Percentiles rank a stretch among this genome's conserved stretches.
Evolutionary conservation across 2,113 vertebrate species (phyloP).

Genomic region (Climacteris rufus): DNA sequence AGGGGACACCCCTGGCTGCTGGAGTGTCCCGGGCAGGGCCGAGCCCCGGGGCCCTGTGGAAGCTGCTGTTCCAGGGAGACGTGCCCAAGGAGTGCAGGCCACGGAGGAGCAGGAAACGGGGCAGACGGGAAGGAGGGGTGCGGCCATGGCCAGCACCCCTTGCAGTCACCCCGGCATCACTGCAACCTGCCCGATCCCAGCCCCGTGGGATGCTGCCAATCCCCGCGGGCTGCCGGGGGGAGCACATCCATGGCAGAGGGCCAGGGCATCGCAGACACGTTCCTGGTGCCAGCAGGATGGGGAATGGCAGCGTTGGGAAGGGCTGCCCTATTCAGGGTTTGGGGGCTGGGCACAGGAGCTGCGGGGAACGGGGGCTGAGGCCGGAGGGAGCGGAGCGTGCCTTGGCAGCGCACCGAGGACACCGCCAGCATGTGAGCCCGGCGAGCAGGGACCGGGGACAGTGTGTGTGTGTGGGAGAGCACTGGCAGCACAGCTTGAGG

Average conservation of each 20-base stretch:
- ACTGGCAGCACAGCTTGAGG: conserved; percentile 43
- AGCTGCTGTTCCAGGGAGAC: fast-evolving
- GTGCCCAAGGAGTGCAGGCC: not conserved
- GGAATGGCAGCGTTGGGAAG: not conserved
- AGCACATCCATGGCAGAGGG: not conserved
- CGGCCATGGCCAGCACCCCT: not conserved
- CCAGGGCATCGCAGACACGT: fast-evolving
- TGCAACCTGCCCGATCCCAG: fast-evolving
- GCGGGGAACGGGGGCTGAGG: not conserved
- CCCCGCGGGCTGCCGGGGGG: not conserved
- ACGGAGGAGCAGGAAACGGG: not conserved
- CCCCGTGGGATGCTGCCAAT: not conserved
- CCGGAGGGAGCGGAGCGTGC: not conserved
- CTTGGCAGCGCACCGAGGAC: not conserved
- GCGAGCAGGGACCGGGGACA: not conserved
- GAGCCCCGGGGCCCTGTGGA: fast-evolving
- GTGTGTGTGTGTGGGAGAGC: conserved; percentile 50
- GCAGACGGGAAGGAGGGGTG: not conserved
- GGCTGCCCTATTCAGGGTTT: not conserved
- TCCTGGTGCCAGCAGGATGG: not conserved
- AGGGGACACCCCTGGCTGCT: not conserved
- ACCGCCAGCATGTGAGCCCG: not conserved
- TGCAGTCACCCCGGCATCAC: not conserved
- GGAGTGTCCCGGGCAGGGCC: not conserved
- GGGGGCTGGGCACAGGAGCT: not conserved